phyloP scores from a whole-genome alignment of 2,888 invertebrate genomes.

The Dasysyrphus albostriatus region DNA sequence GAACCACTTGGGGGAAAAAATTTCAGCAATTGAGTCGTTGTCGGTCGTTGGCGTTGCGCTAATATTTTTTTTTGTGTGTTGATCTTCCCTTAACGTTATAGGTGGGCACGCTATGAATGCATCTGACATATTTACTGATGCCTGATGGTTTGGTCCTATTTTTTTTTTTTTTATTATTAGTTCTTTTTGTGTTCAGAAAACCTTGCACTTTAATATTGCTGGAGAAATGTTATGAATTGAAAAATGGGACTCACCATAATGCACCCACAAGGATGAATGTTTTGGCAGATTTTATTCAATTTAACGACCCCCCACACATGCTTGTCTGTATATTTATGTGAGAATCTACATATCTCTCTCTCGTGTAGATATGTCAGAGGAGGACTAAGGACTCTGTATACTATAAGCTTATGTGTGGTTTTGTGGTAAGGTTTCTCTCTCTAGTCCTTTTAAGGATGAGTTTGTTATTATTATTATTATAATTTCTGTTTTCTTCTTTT shows the following conservation, averaged over 20 bases:
- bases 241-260: constrained; percentile 34
- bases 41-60: constrained; percentile 37
- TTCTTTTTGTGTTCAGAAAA: constrained; percentile 16
- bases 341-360: constrained; percentile 23
- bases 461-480: constrained; percentile 40
- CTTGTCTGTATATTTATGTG: constrained; percentile 28
- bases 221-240: constrained; percentile 38
- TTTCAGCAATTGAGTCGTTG: constrained; percentile 66
- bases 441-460: constrained; percentile 9
- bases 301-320: constrained; percentile 46
- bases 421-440: constrained; percentile 9
- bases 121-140: constrained; percentile 71
- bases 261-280: constrained; percentile 37
- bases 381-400: neutral
- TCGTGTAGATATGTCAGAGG: constrained; percentile 20
- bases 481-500: constrained; percentile 13
- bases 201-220: constrained; percentile 45
- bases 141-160: constrained; percentile 32
- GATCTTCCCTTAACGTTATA: constrained; percentile 24
- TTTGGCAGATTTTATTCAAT: constrained; percentile 60
- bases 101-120: constrained; percentile 62
- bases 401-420: constrained; percentile 18
- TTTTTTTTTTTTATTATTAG: constrained; percentile 3
- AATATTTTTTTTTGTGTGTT: constrained; percentile 33
- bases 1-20: constrained; percentile 44